Conservation (phyloP, 2,888 invertebrate species). For the Malacosoma neustria region DNA sequence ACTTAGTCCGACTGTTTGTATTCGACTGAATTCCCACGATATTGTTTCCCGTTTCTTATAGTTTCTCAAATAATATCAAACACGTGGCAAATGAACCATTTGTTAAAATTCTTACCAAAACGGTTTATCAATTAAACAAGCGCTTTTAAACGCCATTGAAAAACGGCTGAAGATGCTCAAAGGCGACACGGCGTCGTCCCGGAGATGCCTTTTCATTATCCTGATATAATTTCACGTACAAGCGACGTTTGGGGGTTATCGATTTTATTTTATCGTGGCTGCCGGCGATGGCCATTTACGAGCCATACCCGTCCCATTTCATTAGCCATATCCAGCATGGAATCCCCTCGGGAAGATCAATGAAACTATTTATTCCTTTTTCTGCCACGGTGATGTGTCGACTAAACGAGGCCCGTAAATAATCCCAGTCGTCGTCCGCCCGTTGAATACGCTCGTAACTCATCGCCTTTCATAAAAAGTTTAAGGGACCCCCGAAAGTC, state of each 20-base stretch:
- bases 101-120: too few species aligned
- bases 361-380: slow-evolving; percentile 23
- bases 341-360: slow-evolving; percentile 24
- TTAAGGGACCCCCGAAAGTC: neutral
- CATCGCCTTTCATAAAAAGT: neutral
- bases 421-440: neutral
- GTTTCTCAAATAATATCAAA: too few species aligned
- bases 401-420: neutral
- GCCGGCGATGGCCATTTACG: slow-evolving; percentile 15
- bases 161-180: too few species aligned
- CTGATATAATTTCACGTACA: neutral
- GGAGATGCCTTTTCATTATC: neutral
- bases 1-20: too few species aligned
- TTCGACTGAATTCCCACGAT: too few species aligned
- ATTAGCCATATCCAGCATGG: slow-evolving; percentile 22
- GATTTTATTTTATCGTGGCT: slow-evolving; percentile 8
- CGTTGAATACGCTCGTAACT: neutral
- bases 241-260: slow-evolving; percentile 3
- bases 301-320: slow-evolving; percentile 23
- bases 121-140: too few species aligned
- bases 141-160: too few species aligned
- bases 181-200: neutral
- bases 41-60: too few species aligned
- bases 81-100: too few species aligned
- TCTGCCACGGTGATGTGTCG: slow-evolving; percentile 6